Evolutionary conservation across 2,888 invertebrate species (phyloP), one percentile per base, ranked within the genome.

Genomic region (Leptopilina drosophilae): DNA sequence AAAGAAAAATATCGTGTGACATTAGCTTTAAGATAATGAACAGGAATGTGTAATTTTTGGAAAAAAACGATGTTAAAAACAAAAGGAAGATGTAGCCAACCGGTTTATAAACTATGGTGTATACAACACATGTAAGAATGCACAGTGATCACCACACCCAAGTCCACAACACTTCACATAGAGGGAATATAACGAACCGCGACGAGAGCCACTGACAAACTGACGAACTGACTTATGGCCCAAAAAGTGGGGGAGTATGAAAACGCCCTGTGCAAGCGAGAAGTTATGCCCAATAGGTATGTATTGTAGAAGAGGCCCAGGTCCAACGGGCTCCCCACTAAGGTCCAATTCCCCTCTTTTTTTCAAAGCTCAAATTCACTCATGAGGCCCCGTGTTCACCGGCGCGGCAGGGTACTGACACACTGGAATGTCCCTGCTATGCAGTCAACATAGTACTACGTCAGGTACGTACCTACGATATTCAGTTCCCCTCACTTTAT

Each of bases 391-490:
- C 53, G 26, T 73, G 33, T 26, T 56, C 53, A 56, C 73, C 73
- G 56, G 80, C 62, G n/a, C 73, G 56, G 80, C 62, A 26, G 78
- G 49, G 77, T 75, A 78, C 66, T 76, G 80, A 77, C 80, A 78
- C 78, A 78, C 64, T 79, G 82, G 83, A 83, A 82, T 82, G 83
- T 82, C 81, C 76, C 82, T 78, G 82, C 78, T 33, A 65, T 77
- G 64, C 65, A 64, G 46, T 64, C 73, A 56, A 53, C 73, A 69
- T 69, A 69, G 69, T 69, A 73, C 73, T 73, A 73, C 53, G 33
- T 33, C 73, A 73, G 73, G 73, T 26, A 26, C 53, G 73, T 33
- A 56, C 7, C 20, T 56, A 73, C 14, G 12, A 9, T 26, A 8
- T n/a, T 26, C 5, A 7, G 49, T 7, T n/a, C 73, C 73, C 73